Evolutionary conservation across 2,888 invertebrate species (phyloP).

Genomic region (Gryllus longicercus): DNA sequence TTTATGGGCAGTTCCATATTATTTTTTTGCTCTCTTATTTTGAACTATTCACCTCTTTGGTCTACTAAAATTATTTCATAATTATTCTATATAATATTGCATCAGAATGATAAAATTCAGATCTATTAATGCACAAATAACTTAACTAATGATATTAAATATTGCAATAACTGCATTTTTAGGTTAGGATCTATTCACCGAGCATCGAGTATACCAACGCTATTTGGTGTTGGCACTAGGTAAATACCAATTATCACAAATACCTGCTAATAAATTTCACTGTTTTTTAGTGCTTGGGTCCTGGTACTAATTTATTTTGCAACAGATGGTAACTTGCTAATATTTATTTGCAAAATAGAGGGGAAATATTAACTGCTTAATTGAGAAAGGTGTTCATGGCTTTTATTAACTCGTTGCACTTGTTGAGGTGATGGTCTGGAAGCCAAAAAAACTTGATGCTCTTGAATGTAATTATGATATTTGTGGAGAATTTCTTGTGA

Average conservation of each 20-base stretch:
- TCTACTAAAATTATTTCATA: neutral
- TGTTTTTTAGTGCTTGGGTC: neutral
- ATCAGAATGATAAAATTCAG: neutral
- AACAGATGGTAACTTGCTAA: neutral
- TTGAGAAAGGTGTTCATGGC: neutral
- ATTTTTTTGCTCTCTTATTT: too few species aligned
- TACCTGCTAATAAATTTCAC: neutral
- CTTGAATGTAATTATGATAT: too few species aligned
- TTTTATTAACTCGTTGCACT: neutral
- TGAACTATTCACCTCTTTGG: neutral
- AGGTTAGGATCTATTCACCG: slow-evolving; percentile 74
- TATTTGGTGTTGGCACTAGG: slow-evolving; percentile 72
- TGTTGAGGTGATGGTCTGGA: neutral
- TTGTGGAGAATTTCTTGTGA: too few species aligned
- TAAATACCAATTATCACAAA: slow-evolving; percentile 53
- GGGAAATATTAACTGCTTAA: neutral
- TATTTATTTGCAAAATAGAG: neutral
- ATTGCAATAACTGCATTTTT: slow-evolving; percentile 42
- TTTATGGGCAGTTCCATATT: too few species aligned
- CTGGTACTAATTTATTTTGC: neutral
- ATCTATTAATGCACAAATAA: neutral
- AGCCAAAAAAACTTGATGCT: too few species aligned
- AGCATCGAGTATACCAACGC: slow-evolving; percentile 86
- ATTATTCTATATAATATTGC: neutral
- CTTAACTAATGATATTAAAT: neutral